These are phyloP conservation scores for Shargacucullia verbasci DNA, from an alignment of 2,888 invertebrate genomes.

Conservation along the genomic window DNA sequence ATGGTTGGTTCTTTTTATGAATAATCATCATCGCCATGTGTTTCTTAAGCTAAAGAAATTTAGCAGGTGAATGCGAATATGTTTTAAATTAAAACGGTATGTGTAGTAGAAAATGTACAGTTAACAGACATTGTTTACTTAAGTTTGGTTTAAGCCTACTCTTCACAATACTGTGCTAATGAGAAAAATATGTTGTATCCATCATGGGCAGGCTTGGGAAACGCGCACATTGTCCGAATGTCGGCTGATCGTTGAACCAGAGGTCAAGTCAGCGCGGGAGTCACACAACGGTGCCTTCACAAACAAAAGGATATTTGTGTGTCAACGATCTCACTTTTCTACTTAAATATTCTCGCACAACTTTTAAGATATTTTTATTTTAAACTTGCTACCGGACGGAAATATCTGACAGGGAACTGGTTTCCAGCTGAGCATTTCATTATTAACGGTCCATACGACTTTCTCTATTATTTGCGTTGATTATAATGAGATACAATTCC, in stretches of 20 bases:
- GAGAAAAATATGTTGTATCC: constrained; percentile 37
- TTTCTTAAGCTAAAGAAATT: no score
- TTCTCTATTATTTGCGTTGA: constrained; percentile 51
- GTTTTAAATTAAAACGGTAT: background rate
- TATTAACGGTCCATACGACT: constrained; percentile 48
- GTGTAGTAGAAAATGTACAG: constrained; percentile 1
- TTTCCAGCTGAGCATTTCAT: constrained; percentile 45
- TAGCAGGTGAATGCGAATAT: background rate
- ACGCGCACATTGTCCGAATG: constrained; percentile 67
- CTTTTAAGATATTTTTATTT: constrained; percentile 26
- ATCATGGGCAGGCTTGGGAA: constrained; percentile 47
- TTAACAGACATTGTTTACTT: background rate
- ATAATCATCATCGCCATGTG: no score
- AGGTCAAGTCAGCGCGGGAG: constrained; percentile 59
- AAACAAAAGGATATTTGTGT: constrained; percentile 56
- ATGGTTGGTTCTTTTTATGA: no score
- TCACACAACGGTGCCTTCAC: constrained; percentile 72
- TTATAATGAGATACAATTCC: constrained; percentile 28
- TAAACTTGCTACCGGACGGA: constrained; percentile 35
- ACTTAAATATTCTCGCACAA: constrained; percentile 57
- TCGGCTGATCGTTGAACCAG: constrained; percentile 61
- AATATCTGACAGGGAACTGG: constrained; percentile 55
- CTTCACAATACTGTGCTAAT: constrained; percentile 16
- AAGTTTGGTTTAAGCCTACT: constrained; percentile 7
- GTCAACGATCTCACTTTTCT: constrained; percentile 57